These are phyloP conservation scores for Chelmon rostratus DNA, from an alignment of 2,797 vertebrate species.

Conservation along the genomic window DNA sequence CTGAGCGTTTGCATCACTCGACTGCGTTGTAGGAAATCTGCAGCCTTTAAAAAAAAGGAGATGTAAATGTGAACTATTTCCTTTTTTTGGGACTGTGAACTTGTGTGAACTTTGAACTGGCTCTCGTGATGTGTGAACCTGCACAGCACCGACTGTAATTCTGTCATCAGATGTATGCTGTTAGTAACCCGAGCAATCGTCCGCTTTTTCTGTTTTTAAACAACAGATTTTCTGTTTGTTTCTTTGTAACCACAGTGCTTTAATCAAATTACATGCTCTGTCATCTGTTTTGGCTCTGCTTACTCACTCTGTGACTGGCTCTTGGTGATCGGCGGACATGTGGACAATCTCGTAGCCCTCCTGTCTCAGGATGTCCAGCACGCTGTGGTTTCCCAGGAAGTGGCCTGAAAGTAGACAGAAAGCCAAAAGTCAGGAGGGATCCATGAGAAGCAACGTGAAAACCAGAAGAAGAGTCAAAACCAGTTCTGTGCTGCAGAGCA, in stretches of 20 bases:
- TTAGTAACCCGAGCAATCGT: background rate
- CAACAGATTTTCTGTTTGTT: conserved; percentile 19
- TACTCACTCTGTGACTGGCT: conserved; percentile 90
- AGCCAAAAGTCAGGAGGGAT: conserved; percentile 9
- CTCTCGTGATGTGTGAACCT: too few relatives aligned
- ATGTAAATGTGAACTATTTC: too few relatives aligned
- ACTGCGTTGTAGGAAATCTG: too few relatives aligned
- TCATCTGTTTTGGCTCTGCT: background rate
- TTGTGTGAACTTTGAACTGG: too few relatives aligned
- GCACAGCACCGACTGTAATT: too few relatives aligned
- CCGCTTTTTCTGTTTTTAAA: background rate
- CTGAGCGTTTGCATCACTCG: too few relatives aligned
- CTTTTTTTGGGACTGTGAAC: too few relatives aligned
- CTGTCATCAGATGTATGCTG: background rate
- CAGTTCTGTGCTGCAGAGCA: background rate
- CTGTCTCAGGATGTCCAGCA: conserved; percentile 95
- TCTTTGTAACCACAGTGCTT: background rate
- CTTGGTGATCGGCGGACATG: conserved; percentile 86
- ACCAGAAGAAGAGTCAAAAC: conserved; percentile 4
- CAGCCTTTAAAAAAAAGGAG: too few relatives aligned
- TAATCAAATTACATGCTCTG: conserved; percentile 2
- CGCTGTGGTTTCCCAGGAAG: conserved; percentile 98
- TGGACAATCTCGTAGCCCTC: conserved; percentile 95
- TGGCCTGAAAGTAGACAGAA: conserved; percentile 88
- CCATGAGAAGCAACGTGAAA: background rate